Evolutionary conservation across 2,113 vertebrate species (phyloP), one percentile per base, ranked within the genome.

Genomic region (Coturnix japonica): DNA sequence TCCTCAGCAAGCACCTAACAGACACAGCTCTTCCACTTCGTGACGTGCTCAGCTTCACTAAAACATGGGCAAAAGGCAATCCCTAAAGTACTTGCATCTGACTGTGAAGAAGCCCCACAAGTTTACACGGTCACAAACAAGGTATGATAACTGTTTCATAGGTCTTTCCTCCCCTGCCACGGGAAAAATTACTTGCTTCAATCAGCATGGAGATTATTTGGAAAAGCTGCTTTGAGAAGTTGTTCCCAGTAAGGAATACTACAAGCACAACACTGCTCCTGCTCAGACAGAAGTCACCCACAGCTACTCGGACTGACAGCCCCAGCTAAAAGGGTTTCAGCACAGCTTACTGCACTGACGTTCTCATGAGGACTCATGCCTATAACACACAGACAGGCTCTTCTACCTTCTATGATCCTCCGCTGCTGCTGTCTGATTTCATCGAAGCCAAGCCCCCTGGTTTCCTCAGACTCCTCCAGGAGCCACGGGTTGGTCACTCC

Each of bases 371-470:
- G 9, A 49, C n/a, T 73, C 44, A 44, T 1, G 39, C 54, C 53
- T 18, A 11, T 0, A 33, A 31, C 70, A 30, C 7, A 0, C 59
- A 95, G 28, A 65, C 22, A 82, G 43, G n/a, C 33, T 67, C 74
- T 7, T 9, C 75, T 98, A 99, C 99, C 99, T 97, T 99, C 97
- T 51, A 99, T 98, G 90, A 99, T 98, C 85, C 94, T 97, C 54
- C 98, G 98, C 93, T 99, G 99, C 91, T 99, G 99, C 84, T 99
- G 98, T 91, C 98, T 98, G 92, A 99, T 98, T 66, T 99, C 98
- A 7, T 97, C 97, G 80, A 99, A 98, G 76, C 96, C 97, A 21
- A 99, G 96, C 23, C 98, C 98, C 93, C 95, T 96, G 69, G 98
- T 99, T 96, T 99, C 98, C 83, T 99, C 99, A 0, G 99, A 79